These are phyloP conservation scores for Leptonema lineaticorne DNA, from an alignment of 1,140 invertebrate species.

Conservation along the genomic window DNA sequence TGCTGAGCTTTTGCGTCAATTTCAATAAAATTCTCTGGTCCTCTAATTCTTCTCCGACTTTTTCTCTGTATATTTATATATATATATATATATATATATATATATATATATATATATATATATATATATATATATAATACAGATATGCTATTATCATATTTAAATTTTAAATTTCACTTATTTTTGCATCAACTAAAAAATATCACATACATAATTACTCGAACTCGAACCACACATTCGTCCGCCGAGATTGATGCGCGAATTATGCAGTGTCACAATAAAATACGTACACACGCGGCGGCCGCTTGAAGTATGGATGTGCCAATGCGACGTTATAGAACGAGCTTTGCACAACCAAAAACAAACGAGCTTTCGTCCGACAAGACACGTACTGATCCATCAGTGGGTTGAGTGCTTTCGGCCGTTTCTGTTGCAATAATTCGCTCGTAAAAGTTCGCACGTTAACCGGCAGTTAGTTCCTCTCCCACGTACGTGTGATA, in stretches of 20 bases:
- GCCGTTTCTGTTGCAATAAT: constrained; percentile 30
- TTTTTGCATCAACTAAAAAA: too few species aligned
- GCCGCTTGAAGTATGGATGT: background rate
- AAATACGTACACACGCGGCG: background rate
- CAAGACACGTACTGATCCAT: constrained; percentile 27
- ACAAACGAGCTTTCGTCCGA: constrained; percentile 27
- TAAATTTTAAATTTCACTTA: too few species aligned
- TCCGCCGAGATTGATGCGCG: too few species aligned
- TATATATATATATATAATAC: too few species aligned
- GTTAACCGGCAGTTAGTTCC: constrained; percentile 29
- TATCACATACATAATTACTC: too few species aligned
- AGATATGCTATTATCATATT: too few species aligned
- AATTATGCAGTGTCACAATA: background rate
- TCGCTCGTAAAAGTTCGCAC: constrained; percentile 29
- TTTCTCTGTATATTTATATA: too few species aligned
- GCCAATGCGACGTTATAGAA: constrained; percentile 13
- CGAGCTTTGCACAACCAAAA: constrained; percentile 7
- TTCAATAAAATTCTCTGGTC: too few species aligned
- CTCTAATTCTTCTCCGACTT: too few species aligned
- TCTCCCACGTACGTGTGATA: constrained; percentile 26
- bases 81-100: too few species aligned
- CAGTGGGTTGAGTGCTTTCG: constrained; percentile 29
- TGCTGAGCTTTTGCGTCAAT: too few species aligned
- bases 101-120: too few species aligned
- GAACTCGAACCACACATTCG: background rate